Base-by-base conservation (phyloP, 2,888 invertebrate species). In the Ophion ellenae region DNA sequence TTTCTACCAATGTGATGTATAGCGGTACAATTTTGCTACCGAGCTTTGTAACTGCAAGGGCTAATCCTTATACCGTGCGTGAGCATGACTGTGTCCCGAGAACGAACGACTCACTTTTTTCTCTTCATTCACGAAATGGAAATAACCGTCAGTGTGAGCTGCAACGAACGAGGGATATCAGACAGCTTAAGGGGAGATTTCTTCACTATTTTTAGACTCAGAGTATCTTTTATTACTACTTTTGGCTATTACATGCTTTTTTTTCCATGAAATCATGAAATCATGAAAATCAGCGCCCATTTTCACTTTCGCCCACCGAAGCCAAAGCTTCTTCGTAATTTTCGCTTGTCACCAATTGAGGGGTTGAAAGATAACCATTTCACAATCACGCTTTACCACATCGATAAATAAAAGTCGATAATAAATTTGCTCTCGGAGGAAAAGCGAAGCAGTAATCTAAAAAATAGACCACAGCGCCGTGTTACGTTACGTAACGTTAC, bases 1-100 rank as follows among this genome's bases (percentile, higher is more conserved):
- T 83, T 75, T 81, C 74, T 66, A 74, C 63, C 76, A n/a, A 74
- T 53, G 47, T 61, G 69, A 64, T 69, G 66, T 77, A 82, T 11
- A 66, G 74, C 64, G 57, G 70, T 40, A 64, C 47, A 64, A 75
- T 57, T 76, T 70, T 40, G 77, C 61, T 17, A 53, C 10, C 69
- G 61, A 61, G 69, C 45, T 45, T 40, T 78, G 61, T 61, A 61
- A 45, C 69, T 61, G 61, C 69, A 24, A 57, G 36, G 20, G 20
- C 36, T 53, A 53, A 53, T 53, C 53, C 53, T 53, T 11, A 53
- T 53, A 14, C 17, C 14, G 17, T 5, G 14, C 53, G 53, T 17
- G 53, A 53, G 53, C 53, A 4, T 14, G 17, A 53, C 53, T 17
- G 17, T 53, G 17, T 17, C 53, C 53, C 53, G 53, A 53, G 53